A percentile compares a stretch with the other conserved stretches of the same genome.
phyloP scores from a whole-genome alignment of 2,797 vertebrate genomes.

The Cuculus canorus region DNA sequence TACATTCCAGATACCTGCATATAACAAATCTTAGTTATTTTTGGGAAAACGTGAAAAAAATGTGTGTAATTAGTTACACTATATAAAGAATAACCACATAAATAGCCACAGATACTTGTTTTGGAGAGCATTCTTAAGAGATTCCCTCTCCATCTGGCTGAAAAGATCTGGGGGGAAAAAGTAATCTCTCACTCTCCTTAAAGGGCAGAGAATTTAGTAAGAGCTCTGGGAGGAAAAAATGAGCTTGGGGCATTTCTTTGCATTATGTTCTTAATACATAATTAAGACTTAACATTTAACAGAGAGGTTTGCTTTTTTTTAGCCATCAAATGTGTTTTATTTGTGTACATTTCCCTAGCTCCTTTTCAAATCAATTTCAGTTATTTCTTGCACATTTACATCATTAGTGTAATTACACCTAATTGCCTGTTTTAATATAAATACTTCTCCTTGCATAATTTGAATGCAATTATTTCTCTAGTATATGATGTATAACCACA shows the following conservation, averaged over 20 bases:
- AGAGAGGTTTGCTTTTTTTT: background rate
- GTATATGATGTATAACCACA: constrained; percentile 65
- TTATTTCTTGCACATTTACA: constrained; percentile 70
- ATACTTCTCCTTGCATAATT: constrained; percentile 76
- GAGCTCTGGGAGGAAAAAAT: background rate
- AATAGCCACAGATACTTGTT: background rate
- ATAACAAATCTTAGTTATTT: background rate
- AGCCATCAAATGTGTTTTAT: constrained; percentile 44
- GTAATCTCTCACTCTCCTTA: background rate
- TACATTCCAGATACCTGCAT: background rate
- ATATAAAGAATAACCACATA: background rate
- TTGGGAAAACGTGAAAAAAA: background rate
- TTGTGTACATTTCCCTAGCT: constrained; percentile 65
- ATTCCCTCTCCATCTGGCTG: background rate
- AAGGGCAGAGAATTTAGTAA: background rate
- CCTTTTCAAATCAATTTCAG: constrained; percentile 74
- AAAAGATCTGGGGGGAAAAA: background rate
- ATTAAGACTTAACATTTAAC: background rate
- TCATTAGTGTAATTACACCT: constrained; percentile 74
- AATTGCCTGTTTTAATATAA: constrained; percentile 79
- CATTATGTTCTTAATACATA: background rate
- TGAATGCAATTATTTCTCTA: constrained; percentile 58
- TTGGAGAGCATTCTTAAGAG: background rate
- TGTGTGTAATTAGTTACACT: background rate
- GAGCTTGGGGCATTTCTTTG: background rate